Evolutionary conservation across 2,888 invertebrate species (phyloP), one percentile per base, ranked within the genome.

Genomic region (Drosophila greeni): DNA sequence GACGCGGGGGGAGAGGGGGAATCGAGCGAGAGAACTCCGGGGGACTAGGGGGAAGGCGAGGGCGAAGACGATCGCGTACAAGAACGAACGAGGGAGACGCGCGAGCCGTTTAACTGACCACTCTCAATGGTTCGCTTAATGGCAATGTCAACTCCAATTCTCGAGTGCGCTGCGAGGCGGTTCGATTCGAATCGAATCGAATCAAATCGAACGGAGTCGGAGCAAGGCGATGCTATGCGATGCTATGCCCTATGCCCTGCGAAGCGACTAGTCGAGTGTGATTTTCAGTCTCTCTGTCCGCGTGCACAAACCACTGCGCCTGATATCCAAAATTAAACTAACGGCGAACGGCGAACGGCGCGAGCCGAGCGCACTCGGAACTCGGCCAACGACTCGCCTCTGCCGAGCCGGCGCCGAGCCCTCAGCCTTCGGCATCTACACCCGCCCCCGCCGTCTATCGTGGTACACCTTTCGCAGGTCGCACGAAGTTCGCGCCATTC

Each of bases 241-340:
- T 14, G 31, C 29, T 3, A 4, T 11, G 26, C 26, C 36, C 4
- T 16, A 9, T 36, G 16, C 36, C 16, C 2, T 16, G 16, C 36
- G 36, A 36, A 16, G 36, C 36, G 16, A 36, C 16, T 8, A 51
- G 7, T 66, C 47, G 60, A 31, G 34, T 36, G 40, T 16, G n/a
- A 40, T 36, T 18, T 51, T 36, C 14, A 24, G 34, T n/a, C 26
- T 33, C 26, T 34, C 16, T 43, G 16, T 29, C 42, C 42, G 65
- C 65, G 65, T 26, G 47, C 39, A 40, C 67, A 62, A 71, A 70
- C 80, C 75, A 68, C 52, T 62, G 51, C 70, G 73, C 66, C 61
- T 60, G 71, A 74, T 68, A 71, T 77, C 72, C 68, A 70, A 57
- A 68, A 67, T 65, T 66, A 73, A 73, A 83, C 79, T 79, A n/a